Percentiles rank a stretch among this genome's conserved stretches.
Conservation (phyloP, 2,888 invertebrate genomes). For the Heliothis peltigera region DNA sequence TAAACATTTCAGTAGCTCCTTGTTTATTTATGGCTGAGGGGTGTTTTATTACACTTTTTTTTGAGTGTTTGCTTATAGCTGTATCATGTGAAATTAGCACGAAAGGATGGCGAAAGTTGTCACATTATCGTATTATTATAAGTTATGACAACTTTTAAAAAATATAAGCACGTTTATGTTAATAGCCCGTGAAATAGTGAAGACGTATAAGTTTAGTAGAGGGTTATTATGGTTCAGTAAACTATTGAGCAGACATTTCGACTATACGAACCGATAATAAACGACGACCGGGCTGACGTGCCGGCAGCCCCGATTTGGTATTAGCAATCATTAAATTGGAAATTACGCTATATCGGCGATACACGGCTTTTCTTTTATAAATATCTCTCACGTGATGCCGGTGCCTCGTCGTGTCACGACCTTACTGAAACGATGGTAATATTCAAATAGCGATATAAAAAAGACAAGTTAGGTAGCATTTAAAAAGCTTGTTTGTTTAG, state of each 20-base stretch:
- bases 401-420: slow-evolving; percentile 89
- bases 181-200: slow-evolving; percentile 32
- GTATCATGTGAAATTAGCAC: slow-evolving; percentile 71
- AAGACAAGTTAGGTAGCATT: slow-evolving; percentile 90
- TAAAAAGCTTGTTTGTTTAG: slow-evolving; percentile 89
- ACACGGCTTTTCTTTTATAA: slow-evolving; percentile 89
- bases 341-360: slow-evolving; percentile 88
- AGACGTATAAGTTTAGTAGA: slow-evolving; percentile 59
- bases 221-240: slow-evolving; percentile 62
- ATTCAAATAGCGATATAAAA: slow-evolving; percentile 90
- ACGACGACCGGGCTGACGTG: slow-evolving; percentile 81
- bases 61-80: slow-evolving; percentile 76
- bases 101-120: slow-evolving; percentile 52
- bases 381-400: slow-evolving; percentile 89
- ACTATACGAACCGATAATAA: slow-evolving; percentile 75
- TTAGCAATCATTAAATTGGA: slow-evolving; percentile 90
- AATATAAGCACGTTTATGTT: slow-evolving; percentile 24
- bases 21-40: slow-evolving; percentile 86
- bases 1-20: slow-evolving; percentile 86
- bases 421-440: slow-evolving; percentile 87
- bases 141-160: slow-evolving; percentile 7
- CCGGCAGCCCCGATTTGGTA: slow-evolving; percentile 84
- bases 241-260: slow-evolving; percentile 66
- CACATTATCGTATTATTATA: slow-evolving; percentile 14
- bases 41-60: slow-evolving; percentile 78